A percentile compares a stretch with the other conserved stretches of the same genome.
Evolutionary conservation across 2,888 invertebrate species (phyloP).

Genomic region (Chloroclystis v-ata): DNA sequence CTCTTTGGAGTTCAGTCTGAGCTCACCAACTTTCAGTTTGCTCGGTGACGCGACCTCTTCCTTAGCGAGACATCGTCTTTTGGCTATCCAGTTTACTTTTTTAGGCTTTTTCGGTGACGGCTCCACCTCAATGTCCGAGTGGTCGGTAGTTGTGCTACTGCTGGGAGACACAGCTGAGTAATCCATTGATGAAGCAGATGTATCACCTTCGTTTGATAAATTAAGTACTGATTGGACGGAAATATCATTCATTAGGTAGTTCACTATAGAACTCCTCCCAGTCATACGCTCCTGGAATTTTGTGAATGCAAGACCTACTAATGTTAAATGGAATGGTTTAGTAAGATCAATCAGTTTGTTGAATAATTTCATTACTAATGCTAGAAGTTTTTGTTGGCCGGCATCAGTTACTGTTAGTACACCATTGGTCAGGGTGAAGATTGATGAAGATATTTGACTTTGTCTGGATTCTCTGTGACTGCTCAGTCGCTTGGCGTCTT

Average conservation of each 20-base stretch:
- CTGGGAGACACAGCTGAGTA: conserved; percentile 69
- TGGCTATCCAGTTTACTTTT: conserved; percentile 72
- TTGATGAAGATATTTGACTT: conserved; percentile 83
- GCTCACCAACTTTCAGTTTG: conserved; percentile 82
- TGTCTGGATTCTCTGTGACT: conserved; percentile 87
- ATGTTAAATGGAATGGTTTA: conserved; percentile 87
- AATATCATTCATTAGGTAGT: conserved; percentile 85
- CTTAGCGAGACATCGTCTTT: conserved; percentile 67
- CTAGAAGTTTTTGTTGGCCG: conserved; percentile 82
- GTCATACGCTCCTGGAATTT: conserved; percentile 86
- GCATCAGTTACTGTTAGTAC: conserved; percentile 70
- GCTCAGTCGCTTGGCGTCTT: conserved; percentile 81
- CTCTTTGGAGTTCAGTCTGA: conserved; percentile 81
- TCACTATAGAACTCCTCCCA: conserved; percentile 84
- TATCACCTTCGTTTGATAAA: conserved; percentile 78
- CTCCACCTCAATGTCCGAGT: conserved; percentile 83
- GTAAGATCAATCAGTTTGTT: conserved; percentile 84
- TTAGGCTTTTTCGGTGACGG: conserved; percentile 86
- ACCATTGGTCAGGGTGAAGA: conserved; percentile 76
- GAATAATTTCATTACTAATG: conserved; percentile 85
- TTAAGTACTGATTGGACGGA: conserved; percentile 87
- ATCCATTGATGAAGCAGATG: conserved; percentile 67
- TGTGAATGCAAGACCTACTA: conserved; percentile 88
- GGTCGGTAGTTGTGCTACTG: conserved; percentile 77
- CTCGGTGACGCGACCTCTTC: conserved; percentile 82